Conservation (phyloP, 2,113 vertebrate species). For the Pan paniscus region DNA sequence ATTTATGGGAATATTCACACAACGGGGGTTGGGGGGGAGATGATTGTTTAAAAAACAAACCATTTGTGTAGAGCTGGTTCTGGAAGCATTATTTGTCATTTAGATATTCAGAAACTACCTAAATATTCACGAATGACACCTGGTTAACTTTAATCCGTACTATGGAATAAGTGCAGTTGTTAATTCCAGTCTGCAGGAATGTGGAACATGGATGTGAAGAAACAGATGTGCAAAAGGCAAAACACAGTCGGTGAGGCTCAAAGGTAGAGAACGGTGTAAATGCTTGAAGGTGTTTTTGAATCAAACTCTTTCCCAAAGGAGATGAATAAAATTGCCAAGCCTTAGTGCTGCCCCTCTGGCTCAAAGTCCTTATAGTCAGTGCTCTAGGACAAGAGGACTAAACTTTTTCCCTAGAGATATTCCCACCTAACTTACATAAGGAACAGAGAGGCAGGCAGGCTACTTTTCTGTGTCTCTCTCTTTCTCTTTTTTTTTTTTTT, state of each 20-base stretch:
- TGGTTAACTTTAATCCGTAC: accelerated
- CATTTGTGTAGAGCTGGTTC: background rate
- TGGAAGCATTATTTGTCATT: background rate
- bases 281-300: accelerated
- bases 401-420: accelerated
- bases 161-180: accelerated
- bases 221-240: background rate
- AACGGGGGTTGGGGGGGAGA: background rate
- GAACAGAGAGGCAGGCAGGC: background rate
- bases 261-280: accelerated
- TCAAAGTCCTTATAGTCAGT: accelerated
- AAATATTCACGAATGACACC: accelerated
- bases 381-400: too few species aligned
- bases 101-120: background rate
- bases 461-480: too few species aligned
- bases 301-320: background rate
- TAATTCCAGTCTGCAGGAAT: accelerated
- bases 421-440: background rate
- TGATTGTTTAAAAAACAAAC: too few species aligned
- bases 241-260: background rate
- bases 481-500: too few species aligned
- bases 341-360: accelerated
- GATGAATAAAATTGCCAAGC: background rate
- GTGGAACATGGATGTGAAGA: accelerated
- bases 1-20: background rate